Percentiles rank a stretch among this genome's conserved stretches.
phyloP scores from a whole-genome alignment of 2,113 vertebrate genomes.

The Nannospalax galili region DNA sequence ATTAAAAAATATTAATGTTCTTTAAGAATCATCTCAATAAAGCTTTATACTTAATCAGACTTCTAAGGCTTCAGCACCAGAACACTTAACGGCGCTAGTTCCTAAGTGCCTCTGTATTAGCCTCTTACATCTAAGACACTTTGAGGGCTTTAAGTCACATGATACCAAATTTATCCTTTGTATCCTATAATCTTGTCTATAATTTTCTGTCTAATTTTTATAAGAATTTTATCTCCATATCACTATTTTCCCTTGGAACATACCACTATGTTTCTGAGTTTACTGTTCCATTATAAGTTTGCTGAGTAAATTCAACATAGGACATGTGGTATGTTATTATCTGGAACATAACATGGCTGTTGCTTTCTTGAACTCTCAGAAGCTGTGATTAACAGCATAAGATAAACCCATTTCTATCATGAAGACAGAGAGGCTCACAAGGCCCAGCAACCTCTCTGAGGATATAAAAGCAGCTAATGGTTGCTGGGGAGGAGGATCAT shows the following conservation, averaged over 20 bases:
- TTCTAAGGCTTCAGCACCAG: background rate
- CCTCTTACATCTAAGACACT: background rate
- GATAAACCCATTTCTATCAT: background rate
- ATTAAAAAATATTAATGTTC: background rate
- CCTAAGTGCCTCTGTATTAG: background rate
- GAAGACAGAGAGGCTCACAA: background rate
- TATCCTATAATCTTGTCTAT: background rate
- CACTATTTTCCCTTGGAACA: background rate
- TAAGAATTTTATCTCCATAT: background rate
- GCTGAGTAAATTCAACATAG: background rate
- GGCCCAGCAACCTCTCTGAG: background rate
- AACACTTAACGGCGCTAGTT: background rate
- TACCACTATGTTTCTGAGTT: background rate
- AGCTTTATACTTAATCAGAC: background rate
- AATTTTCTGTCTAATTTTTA: background rate
- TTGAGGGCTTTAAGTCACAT: background rate
- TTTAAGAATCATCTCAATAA: background rate
- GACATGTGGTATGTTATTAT: too few species aligned
- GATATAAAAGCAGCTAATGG: background rate
- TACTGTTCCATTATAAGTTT: background rate
- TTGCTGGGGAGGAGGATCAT: background rate
- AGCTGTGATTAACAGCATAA: background rate
- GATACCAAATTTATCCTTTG: background rate
- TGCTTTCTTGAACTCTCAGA: background rate
- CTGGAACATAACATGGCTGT: background rate